Evolutionary conservation across 2,888 invertebrate genomes (phyloP).

Genomic region (Cistogaster globosa): DNA sequence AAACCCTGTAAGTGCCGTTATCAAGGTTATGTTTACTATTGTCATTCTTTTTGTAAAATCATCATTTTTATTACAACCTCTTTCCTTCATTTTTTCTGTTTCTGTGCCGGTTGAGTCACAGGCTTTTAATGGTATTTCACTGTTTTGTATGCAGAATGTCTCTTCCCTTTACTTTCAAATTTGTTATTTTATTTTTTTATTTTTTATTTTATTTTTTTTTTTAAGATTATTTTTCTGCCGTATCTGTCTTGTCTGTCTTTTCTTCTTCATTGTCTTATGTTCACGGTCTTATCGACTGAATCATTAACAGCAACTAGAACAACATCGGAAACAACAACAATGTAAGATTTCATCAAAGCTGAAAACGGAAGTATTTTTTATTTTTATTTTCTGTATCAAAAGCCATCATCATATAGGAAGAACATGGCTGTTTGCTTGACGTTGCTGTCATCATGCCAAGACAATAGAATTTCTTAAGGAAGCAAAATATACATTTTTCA

Average conservation of each 20-base stretch:
- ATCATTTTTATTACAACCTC: slow-evolving; percentile 14
- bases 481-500: not conserved
- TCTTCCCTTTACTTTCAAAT: slow-evolving; percentile 1
- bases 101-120: slow-evolving; percentile 11
- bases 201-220: too few species aligned
- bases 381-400: slow-evolving; percentile 58
- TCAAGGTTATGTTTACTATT: slow-evolving; percentile 67
- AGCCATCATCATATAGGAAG: slow-evolving; percentile 53
- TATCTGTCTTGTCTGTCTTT: slow-evolving; percentile 1
- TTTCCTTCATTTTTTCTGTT: not conserved
- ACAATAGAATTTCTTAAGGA: slow-evolving; percentile 25
- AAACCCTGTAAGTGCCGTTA: slow-evolving; percentile 68
- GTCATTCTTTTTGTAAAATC: slow-evolving; percentile 36
- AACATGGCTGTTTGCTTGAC: slow-evolving; percentile 12
- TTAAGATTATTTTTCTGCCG: not conserved
- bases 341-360: not conserved
- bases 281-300: slow-evolving; percentile 36
- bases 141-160: slow-evolving; percentile 48
- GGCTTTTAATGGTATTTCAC: slow-evolving; percentile 30
- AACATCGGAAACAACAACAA: not conserved
- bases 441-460: slow-evolving; percentile 34
- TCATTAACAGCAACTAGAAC: slow-evolving; percentile 25
- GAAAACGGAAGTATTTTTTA: slow-evolving; percentile 61
- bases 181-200: not conserved
- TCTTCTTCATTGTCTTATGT: slow-evolving; percentile 3